Evolutionary conservation across 1,140 invertebrate genomes (phyloP), one percentile per base, ranked within the genome.

Genomic region (Zaprionus tsacasi): DNA sequence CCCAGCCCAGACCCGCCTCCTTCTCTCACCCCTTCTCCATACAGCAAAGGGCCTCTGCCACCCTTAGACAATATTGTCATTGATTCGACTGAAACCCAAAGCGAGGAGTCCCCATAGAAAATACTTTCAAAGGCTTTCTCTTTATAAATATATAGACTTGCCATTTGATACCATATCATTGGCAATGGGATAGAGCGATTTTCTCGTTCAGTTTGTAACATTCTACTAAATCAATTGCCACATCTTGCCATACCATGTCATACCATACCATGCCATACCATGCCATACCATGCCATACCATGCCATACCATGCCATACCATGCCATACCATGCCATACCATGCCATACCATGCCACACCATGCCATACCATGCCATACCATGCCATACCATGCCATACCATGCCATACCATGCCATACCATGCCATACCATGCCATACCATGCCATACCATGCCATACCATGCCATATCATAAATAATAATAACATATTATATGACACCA

Each of bases 11-110:
- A 21, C 21, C 21, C 21, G 21, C 25, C 35, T 13, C 13, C 48
- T 45, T 1, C n/a, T 21, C 13, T 17, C 30, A 17, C 38, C 40
- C 6, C n/a, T 52, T n/a, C 30, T 25, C 38, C 17, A 30, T 3
- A 10, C 10, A 56, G 11, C 50, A 38, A 17, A 15, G 33, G 55
- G 63, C 38, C 40, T 43, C 40, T 43, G 52, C 25, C 54, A 38
- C 43, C 73, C 72, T 70, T 70, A 63, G 57, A 69, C 71, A 70
- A 74, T 70, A 70, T 74, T 74, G 71, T 70, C 71, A 70, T 74
- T 70, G 71, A 69, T 74, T 74, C 58, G 69, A 63, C 71, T 57
- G 58, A 25, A 74, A 70, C 71, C 71, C 71, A 61, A 74, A 56
- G 55, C 55, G 55, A 36, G 68, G 55, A 36, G 68, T 35, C 38